A percentile compares a stretch with the other conserved stretches of the same genome.
phyloP scores from a whole-genome alignment of 2,113 vertebrate genomes.

The Cercocebus atys region DNA sequence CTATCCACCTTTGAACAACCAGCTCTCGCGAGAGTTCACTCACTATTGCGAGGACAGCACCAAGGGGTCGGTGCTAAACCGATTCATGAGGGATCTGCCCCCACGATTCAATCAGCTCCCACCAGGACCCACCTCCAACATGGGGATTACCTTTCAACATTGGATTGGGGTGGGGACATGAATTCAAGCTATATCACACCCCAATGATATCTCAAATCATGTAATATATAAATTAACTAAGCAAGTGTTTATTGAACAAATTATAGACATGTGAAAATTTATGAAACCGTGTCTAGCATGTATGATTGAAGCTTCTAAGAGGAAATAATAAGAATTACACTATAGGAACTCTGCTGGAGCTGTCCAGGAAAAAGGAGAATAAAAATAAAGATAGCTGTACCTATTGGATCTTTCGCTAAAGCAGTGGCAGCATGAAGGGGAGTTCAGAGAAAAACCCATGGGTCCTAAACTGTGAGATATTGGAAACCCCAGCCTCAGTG shows the following conservation, averaged over 20 bases:
- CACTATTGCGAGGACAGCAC: no score
- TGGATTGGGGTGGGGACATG: no score
- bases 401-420: not conserved
- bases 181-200: no score
- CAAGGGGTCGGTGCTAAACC: no score
- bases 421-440: rapidly evolving
- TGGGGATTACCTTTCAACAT: no score
- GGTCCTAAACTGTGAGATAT: not conserved
- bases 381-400: not conserved
- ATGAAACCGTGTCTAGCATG: not conserved
- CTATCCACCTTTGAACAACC: no score
- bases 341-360: not conserved
- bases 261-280: not conserved
- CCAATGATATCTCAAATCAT: not conserved
- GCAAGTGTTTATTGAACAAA: not conserved
- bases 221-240: not conserved
- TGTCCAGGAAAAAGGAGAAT: not conserved
- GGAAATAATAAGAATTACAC: not conserved
- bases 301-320: not conserved
- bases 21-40: no score
- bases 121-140: no score
- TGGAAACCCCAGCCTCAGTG: not conserved
- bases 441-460: not conserved
- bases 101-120: no score
- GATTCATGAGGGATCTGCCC: no score